Percentiles rank a stretch among this genome's conserved stretches.
These are phyloP conservation scores for human (Homo sapiens) DNA, from an alignment of 2,113 vertebrate species.

Conservation along the genomic window DNA sequence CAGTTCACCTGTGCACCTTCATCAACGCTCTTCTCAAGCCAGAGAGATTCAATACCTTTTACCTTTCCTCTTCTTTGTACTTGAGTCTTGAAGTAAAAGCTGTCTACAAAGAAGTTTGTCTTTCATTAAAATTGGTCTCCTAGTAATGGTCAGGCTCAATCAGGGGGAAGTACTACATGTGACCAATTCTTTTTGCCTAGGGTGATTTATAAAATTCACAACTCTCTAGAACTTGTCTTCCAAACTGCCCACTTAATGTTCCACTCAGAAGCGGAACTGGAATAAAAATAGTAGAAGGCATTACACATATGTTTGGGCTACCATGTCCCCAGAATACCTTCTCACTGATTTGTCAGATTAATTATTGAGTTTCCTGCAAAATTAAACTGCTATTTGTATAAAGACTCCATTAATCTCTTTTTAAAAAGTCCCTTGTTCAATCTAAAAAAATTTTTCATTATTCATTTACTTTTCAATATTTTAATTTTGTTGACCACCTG, in stretches of 20 bases:
- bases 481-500: conserved; percentile 31
- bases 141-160: background rate
- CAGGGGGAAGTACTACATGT: background rate
- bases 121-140: background rate
- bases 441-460: rapidly evolving
- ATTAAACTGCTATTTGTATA: background rate
- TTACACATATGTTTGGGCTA: background rate
- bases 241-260: background rate
- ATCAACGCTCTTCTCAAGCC: background rate
- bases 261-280: background rate
- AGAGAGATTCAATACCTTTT: background rate
- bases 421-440: background rate
- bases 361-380: background rate
- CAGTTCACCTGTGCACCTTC: background rate
- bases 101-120: background rate
- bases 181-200: background rate
- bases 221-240: background rate
- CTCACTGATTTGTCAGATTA: background rate
- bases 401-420: background rate
- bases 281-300: background rate
- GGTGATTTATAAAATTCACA: background rate
- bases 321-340: background rate
- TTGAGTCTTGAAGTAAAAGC: background rate
- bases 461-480: conserved; percentile 14
- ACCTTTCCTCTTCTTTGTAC: background rate